Base-by-base conservation (phyloP, 2,797 vertebrate species). In the Diceros bicornis region DNA sequence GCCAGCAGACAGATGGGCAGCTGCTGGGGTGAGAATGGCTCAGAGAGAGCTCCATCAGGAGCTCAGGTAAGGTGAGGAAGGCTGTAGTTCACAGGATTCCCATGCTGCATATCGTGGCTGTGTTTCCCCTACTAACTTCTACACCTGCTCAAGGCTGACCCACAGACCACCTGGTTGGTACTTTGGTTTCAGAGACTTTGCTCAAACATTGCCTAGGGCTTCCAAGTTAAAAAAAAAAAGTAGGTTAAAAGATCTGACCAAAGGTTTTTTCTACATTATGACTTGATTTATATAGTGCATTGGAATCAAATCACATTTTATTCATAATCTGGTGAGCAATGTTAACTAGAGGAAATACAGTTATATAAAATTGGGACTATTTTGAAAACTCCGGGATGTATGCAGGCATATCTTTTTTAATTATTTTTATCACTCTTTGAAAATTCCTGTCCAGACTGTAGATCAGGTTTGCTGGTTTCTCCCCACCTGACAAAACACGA, bases 271-370 rank as follows among this genome's bases (percentile, higher is more conserved):
- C 32, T 72, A 17, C 25, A 64, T 83, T 92, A 44, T 85, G 17
- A 34, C 7, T 97, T 95, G 50, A 41, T 86, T 97, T 87, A 64
- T 34, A 72, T 6, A 82, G n/a, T 64, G 9, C 21, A 69, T 41
- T 85, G 14, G 23, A 72, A 91, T 89, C 47, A 84, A 89, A 89
- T 59, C 25, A 44, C 55, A 78, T 81, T 81, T 81, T 57, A 59
- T 82, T 71, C 8, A 69, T 52, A 93, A 82, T 78, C 12, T 77
- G 34, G 21, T 75, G 20, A 81, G 9, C 2, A 91, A 47, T 66
- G 14, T 25, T 89, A 91, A 77, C 62, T 64, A 90, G 14, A 89
- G 18, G 37, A 59, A 72, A 61, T 74, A 68, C 83, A 41, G 62
- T 82, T 89, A 50, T 47, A 59, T 32, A n/a, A 88, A 84, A 88